phyloP scores from a whole-genome alignment of 2,113 vertebrate genomes.

The Aptenodytes patagonicus region DNA sequence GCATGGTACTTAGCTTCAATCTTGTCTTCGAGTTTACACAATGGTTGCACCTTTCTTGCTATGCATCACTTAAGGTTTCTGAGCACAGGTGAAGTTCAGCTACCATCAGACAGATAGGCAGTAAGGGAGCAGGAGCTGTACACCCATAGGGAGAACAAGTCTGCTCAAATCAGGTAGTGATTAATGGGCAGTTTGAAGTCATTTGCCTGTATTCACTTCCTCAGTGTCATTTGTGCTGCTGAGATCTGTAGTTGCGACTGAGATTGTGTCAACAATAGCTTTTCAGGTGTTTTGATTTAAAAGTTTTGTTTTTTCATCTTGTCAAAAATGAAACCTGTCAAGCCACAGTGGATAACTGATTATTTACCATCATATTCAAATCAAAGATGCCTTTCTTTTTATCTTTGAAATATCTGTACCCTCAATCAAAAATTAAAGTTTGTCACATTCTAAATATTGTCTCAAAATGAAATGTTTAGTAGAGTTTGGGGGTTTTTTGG shows the following conservation, averaged over 20 bases:
- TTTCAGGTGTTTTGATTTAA: background rate
- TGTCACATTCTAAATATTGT: background rate
- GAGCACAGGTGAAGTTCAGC: background rate
- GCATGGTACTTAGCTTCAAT: background rate
- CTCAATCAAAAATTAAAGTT: background rate
- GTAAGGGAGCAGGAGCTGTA: background rate
- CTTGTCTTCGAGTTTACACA: background rate
- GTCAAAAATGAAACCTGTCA: background rate
- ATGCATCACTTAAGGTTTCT: background rate
- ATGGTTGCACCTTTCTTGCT: background rate
- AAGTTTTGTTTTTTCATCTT: background rate
- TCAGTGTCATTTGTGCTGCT: background rate
- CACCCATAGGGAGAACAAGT: background rate
- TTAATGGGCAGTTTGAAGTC: background rate
- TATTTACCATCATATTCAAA: background rate
- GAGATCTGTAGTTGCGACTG: background rate
- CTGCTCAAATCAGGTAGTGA: background rate
- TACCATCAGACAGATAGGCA: background rate
- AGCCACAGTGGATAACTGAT: background rate
- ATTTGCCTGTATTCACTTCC: background rate
- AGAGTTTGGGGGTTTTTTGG: fast-evolving
- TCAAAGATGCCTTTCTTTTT: background rate
- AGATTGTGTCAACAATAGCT: background rate
- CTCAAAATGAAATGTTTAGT: background rate
- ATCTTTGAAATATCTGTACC: background rate